Evolutionary conservation across 2,113 vertebrate species (phyloP), one percentile per base, ranked within the genome.

Genomic region (Aix galericulata): DNA sequence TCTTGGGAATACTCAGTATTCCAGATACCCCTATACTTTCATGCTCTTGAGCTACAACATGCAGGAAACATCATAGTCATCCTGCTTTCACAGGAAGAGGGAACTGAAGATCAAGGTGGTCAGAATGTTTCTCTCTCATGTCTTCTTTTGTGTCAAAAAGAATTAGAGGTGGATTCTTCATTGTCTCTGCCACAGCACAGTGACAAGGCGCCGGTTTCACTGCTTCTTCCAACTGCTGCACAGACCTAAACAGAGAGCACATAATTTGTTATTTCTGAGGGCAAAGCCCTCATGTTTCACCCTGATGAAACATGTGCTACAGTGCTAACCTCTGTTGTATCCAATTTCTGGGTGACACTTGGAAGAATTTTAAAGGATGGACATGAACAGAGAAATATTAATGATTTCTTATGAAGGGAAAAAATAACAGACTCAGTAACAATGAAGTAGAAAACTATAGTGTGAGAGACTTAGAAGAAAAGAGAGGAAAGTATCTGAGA

Each of bases 201-300:
- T 59, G 89, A 67, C 73, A 63, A 85, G 68, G 42, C 86, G 82
- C 67, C 85, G 95, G 60, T 72, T 95, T 94, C 88, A 27, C 76
- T 74, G 75, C 85, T 93, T 69, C 87, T 95, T 88, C 79, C 76
- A 93, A 18, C 46, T 96, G 82, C 85, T 93, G 64, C 60, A 44
- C 50, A 31, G 75, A 91, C 76, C 79, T 82, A 89, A 92, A 59
- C 0, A 4, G 93, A 82, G 82, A 91, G 55, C 55, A 56, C 9
- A 0, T 46, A 27, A 75, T 77, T 77, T 72, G 68, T 74, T 90
- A 56, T 60, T 89, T 95, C 88, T 67, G 88, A 48, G 36, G 8
- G 73, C 15, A 83, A 60, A 88, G 59, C 64, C 76, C 59, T 59
- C 66, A 44, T 85, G 11, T 50, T 86, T 78, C 58, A 73, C n/a